Base-by-base conservation (phyloP, 2,888 invertebrate species). In the Toxonevra muliebris region DNA sequence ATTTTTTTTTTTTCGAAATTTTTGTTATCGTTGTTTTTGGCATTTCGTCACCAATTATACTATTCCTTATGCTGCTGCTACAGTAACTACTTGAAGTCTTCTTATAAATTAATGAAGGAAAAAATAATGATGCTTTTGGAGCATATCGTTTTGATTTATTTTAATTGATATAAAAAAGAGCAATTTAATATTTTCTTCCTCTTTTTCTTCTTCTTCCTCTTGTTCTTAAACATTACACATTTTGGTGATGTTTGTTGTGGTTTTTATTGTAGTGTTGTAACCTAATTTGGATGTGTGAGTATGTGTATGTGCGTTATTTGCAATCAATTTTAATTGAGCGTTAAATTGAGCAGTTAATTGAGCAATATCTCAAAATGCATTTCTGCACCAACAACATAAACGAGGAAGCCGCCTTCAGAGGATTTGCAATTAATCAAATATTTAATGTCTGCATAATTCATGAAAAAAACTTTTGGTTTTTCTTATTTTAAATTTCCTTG, bases 321-420 rank as follows among this genome's bases (percentile, higher is more conserved):
- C 13, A 57, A 57, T 57, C 57, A 57, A 57, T 57, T 57, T 57
- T 57, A 57, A 57, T 57, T 57, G 40, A 57, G 41, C 57, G 8
- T 53, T 53, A 15, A 53, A 53, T 53, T 53, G 53, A 53, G 17
- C 19, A 15, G 8, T 53, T 53, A 30, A 30, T 30, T 30, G 30
- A 30, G 30, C 30, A 30, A 30, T 30, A 30, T 30, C 30, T 30
- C 30, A 30, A 30, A 30, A 30, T 30, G 30, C 30, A 30, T 30
- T 30, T 30, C 30, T 30, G 7, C 7, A 30, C 30, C 3, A 30
- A 30, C 30, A 30, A 30, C 30, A 30, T 30, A 30, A 30, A 30
- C n/a, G n/a, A n/a, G n/a, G n/a, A n/a, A n/a, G n/a, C 30, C 30
- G 30, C 30, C 30, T 30, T 30, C 30, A 30, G 30, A 7, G 30